These are phyloP conservation scores for Cataglyphis hispanica DNA, from an alignment of 1,140 invertebrate species.

Conservation along the genomic window DNA sequence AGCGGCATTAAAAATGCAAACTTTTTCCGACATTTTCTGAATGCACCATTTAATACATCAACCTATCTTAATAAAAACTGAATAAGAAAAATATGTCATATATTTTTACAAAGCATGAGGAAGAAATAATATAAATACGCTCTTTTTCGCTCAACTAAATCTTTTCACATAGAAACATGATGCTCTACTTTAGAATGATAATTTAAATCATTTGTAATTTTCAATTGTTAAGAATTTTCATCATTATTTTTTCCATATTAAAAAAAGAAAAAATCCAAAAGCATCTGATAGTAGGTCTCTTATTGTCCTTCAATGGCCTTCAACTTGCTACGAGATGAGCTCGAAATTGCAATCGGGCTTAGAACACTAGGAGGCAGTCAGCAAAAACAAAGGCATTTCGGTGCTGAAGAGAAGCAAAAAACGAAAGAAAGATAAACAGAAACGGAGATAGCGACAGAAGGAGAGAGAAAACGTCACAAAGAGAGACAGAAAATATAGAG, in stretches of 20 bases:
- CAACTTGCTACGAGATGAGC: slow-evolving; percentile 61
- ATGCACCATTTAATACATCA: slow-evolving; percentile 10
- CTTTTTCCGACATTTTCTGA: not conserved
- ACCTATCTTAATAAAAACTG: not conserved
- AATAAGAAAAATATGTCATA: not conserved
- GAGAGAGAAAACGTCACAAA: not conserved
- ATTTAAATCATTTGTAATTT: not conserved
- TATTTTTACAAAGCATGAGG: not conserved
- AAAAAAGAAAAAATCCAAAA: slow-evolving; percentile 16
- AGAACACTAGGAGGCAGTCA: slow-evolving; percentile 69
- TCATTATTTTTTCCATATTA: not conserved
- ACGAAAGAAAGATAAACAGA: slow-evolving; percentile 31
- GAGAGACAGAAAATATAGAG: slow-evolving; percentile 32
- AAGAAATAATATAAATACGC: not conserved
- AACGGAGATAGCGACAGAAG: slow-evolving; percentile 19
- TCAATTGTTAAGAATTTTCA: not conserved
- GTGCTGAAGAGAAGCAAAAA: slow-evolving; percentile 28
- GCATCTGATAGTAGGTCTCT: slow-evolving; percentile 21
- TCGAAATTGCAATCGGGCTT: slow-evolving; percentile 78
- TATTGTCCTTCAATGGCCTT: slow-evolving; percentile 17
- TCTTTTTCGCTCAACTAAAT: not conserved
- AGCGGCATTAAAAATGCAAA: slow-evolving; percentile 24
- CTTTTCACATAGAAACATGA: not conserved
- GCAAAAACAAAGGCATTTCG: slow-evolving; percentile 75
- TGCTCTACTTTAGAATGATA: not conserved